A percentile compares a stretch with the other conserved stretches of the same genome.
These are phyloP conservation scores for Siphamia tubifer DNA, from an alignment of 2,113 vertebrate species.

Conservation along the genomic window DNA sequence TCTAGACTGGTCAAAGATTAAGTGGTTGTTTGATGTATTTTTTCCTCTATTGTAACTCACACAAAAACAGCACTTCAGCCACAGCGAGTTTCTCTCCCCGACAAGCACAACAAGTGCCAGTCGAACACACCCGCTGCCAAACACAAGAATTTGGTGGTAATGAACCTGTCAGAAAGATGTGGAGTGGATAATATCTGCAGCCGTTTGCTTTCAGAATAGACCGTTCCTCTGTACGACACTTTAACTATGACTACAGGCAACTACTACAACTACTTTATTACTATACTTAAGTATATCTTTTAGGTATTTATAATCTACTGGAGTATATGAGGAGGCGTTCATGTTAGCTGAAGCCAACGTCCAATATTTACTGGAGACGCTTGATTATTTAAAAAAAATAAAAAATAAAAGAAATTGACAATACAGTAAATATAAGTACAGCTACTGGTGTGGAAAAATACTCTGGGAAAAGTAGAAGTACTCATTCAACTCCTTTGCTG, in stretches of 20 bases:
- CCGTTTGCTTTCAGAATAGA: conserved; percentile 1
- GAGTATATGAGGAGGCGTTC: conserved; percentile 34
- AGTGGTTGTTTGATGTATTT: conserved; percentile 50
- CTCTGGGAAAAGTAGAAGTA: too few relatives aligned
- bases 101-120: conserved; percentile 40
- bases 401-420: too few relatives aligned
- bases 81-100: conserved; percentile 17
- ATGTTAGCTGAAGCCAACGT: conserved; percentile 30
- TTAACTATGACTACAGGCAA: conserved; percentile 21
- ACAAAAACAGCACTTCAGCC: conserved; percentile 41
- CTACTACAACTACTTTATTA: too few relatives aligned
- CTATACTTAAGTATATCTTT: too few relatives aligned
- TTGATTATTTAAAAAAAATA: conserved; percentile 43
- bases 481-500: too few relatives aligned
- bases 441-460: too few relatives aligned
- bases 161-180: conserved; percentile 54
- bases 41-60: conserved; percentile 27
- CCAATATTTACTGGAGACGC: conserved; percentile 14
- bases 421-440: too few relatives aligned
- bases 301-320: too few relatives aligned
- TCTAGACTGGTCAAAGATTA: conserved; percentile 39
- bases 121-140: conserved; percentile 24
- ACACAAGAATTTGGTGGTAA: conserved; percentile 38
- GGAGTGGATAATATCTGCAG: conserved; percentile 42
- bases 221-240: conserved; percentile 18